Evolutionary conservation across 2,888 invertebrate species (phyloP), one percentile per base, ranked within the genome.

Genomic region (Diarsia dahlii): DNA sequence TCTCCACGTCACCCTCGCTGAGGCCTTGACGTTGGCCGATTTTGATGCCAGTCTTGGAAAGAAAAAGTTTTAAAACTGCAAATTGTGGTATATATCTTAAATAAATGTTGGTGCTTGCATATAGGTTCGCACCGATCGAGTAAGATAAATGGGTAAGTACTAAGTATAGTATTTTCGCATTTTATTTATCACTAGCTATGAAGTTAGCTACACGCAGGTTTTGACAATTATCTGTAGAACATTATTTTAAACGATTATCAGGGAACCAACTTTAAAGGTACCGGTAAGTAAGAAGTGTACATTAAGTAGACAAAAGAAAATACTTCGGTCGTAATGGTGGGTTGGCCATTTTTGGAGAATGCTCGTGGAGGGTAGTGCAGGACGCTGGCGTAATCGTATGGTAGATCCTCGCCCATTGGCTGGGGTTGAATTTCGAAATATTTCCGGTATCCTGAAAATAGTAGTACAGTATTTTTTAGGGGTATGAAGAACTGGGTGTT

Each of bases 341-440:
- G 95, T 86, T 97, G 95, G 20, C 98, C 97, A 89, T 98, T 98
- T 78, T 91, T 97, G 23, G 98, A 98, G 93, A 98, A 98, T 1
- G 98, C 98, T 74, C 97, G 97, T 0, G 97, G 93, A 0, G 98
- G 98, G 90, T 98, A 98, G 91, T 98, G 98, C 96, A 98, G 97
- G 0, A 98, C 97, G 83, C 98, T 98, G 13, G 97, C 95, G 89
- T 98, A 98, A 91, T 98, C 98, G 89, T 98, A 98, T 0, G 94
- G 93, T 4, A 96, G 85, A 39, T 81, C 89, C 23, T 89, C 87
- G 1, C 94, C 69, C 0, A 82, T 76, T 20, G 92, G 90, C 0
- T 87, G 84, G 3, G 84, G 28, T 9, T 90, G 89, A 1, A 89
- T 71, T 71, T 97, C 97, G 89, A 98, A 98, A 92, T 98, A 98